Percentiles rank a stretch among this genome's conserved stretches.
phyloP scores from a whole-genome alignment of 2,113 vertebrate species.

The Australoheros scitulus region DNA sequence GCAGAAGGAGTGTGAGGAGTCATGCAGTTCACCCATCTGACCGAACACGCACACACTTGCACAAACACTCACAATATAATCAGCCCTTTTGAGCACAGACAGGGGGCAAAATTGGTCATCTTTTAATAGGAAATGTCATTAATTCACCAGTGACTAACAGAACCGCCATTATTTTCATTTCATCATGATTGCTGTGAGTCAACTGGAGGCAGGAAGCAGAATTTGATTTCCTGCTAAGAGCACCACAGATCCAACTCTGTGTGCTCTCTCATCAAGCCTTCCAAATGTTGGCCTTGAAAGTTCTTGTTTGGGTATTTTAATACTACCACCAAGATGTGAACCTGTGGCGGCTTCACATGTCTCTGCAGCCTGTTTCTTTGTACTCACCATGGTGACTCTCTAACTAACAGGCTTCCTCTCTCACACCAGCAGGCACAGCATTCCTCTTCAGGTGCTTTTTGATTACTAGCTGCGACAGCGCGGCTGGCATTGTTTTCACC shows the following conservation, averaged over 20 bases:
- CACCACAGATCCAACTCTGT: constrained; percentile 9
- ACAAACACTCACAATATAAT: constrained; percentile 19
- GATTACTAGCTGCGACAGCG: background rate
- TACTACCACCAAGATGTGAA: constrained; percentile 18
- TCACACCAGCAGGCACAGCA: constrained; percentile 9
- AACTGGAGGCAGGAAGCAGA: constrained; percentile 45
- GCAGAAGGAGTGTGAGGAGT: constrained; percentile 62
- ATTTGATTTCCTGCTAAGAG: constrained; percentile 41
- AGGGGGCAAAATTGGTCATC: constrained; percentile 40
- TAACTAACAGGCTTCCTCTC: constrained; percentile 39
- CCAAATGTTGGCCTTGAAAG: constrained; percentile 34
- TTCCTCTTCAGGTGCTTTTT: constrained; percentile 8
- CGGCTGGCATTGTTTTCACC: background rate
- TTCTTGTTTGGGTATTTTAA: constrained; percentile 57
- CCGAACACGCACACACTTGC: constrained; percentile 20
- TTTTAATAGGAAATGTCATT: constrained; percentile 56
- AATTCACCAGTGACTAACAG: constrained; percentile 57
- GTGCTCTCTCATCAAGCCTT: constrained; percentile 7
- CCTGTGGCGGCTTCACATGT: constrained; percentile 39
- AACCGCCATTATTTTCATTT: constrained; percentile 48
- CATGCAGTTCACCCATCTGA: constrained; percentile 63
- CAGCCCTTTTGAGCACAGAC: background rate
- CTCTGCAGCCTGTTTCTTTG: constrained; percentile 47
- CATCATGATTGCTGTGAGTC: constrained; percentile 31
- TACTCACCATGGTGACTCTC: constrained; percentile 47